Base-by-base conservation (phyloP, 2,888 invertebrate species). In the Nymphalis c-album region DNA sequence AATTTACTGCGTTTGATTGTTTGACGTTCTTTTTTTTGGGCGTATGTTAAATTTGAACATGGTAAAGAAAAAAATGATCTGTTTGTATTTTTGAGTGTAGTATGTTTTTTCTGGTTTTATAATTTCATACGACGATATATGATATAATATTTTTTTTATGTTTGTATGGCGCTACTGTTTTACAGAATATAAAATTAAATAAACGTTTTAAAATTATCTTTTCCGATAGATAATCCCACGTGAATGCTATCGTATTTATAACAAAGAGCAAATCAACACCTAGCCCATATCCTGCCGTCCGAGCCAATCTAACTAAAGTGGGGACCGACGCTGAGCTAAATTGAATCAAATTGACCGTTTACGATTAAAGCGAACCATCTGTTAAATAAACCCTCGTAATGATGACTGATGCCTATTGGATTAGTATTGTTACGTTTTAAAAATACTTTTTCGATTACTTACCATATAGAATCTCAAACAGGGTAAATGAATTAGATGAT, bases 301-400 rank as follows among this genome's bases (percentile, higher is more conserved):
- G 77, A 71, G 70, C 73, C 84, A 86, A 87, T 87, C 82, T 83
- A 82, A 67, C 74, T 79, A 83, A 87, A 85, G 83, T 84, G 83
- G 79, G 74, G 72, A 76, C 51, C 51, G 51, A 78, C 78, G 76
- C 77, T 73, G 62, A 62, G 73, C 80, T 85, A 83, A 88, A 90
- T 89, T 90, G 90, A 84, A 88, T 85, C 81, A 87, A 89, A 90
- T 90, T 89, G 89, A 84, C 83, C 84, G 77, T 69, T 71, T 75
- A 75, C 77, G 76, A 68, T 70, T 76, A 79, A 76, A 80, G 80
- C 75, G 74, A 78, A 74, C 78, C 78, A 81, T 83, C 83, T 79
- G 82, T 78, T 76, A 76, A 79, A 78, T 78, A 81, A 76, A 76
- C 74, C 68, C 70, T 71, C 40, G 69, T 86, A 87, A 87, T 82